Conservation (phyloP, 2,113 vertebrate species). For the Artemisiospiza belli region DNA sequence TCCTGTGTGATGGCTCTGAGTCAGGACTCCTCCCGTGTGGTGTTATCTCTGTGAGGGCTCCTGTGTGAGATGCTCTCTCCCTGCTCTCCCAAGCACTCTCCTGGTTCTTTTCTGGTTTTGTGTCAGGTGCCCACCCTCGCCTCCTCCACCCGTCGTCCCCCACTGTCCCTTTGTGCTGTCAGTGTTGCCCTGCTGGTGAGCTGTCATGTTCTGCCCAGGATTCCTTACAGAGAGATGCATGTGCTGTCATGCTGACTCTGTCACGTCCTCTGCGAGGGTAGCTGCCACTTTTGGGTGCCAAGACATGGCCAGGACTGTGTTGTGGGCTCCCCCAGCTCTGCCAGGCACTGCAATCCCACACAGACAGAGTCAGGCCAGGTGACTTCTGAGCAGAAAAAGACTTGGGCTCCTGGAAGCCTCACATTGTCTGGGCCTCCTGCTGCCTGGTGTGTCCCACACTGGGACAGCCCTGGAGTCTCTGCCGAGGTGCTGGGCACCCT, state of each 20-base stretch:
- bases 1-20: background rate
- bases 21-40: background rate
- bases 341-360: background rate
- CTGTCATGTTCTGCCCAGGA: background rate
- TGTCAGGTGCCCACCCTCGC: rapidly evolving
- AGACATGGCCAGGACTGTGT: rapidly evolving
- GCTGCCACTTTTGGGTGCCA: rapidly evolving
- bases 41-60: background rate
- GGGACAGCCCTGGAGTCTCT: background rate
- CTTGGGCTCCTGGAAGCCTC: background rate
- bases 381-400: background rate
- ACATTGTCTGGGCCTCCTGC: background rate
- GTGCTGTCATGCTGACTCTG: background rate
- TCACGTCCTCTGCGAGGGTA: rapidly evolving
- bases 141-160: background rate
- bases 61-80: background rate
- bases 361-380: background rate
- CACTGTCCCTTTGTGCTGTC: background rate
- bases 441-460: background rate
- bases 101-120: background rate
- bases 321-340: rapidly evolving
- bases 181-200: rapidly evolving
- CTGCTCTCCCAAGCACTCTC: rapidly evolving
- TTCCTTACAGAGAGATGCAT: rapidly evolving
- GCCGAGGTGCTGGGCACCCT: background rate